A percentile compares a stretch with the other conserved stretches of the same genome.
Conservation (phyloP, 1,140 invertebrate genomes). For the Physella acuta region DNA sequence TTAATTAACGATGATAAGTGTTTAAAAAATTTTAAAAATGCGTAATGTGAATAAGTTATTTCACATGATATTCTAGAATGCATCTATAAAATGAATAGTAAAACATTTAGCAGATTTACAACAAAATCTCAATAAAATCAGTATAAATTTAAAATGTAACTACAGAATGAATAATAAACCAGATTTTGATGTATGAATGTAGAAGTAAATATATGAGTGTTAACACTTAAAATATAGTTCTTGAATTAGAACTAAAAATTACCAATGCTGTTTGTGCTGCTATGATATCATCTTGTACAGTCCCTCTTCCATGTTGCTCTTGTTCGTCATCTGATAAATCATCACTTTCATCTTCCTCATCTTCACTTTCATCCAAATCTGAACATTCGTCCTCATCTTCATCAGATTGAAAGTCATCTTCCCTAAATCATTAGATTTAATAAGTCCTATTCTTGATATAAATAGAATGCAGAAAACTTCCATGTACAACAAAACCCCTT, state of each 20-base stretch:
- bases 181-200: no score
- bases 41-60: not conserved
- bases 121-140: no score
- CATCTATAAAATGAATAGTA: not conserved
- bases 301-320: conserved; percentile 4
- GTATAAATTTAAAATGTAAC: no score
- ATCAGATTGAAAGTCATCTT: not conserved
- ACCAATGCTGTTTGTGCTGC: conserved; percentile 23
- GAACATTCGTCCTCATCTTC: conserved; percentile 31
- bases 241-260: not conserved
- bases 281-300: conserved; percentile 21
- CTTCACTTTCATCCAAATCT: conserved; percentile 35
- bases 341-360: conserved; percentile 35
- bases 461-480: no score
- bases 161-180: no score
- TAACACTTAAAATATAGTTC: no score
- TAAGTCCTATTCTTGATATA: not conserved
- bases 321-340: not conserved
- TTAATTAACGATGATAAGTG: not conserved
- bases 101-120: not conserved
- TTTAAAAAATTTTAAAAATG: not conserved
- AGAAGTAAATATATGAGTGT: no score
- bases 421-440: not conserved
- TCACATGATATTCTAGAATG: not conserved
- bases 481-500: no score